phyloP scores from a whole-genome alignment of 1,140 invertebrate species.

The Epicauta chinensis region DNA sequence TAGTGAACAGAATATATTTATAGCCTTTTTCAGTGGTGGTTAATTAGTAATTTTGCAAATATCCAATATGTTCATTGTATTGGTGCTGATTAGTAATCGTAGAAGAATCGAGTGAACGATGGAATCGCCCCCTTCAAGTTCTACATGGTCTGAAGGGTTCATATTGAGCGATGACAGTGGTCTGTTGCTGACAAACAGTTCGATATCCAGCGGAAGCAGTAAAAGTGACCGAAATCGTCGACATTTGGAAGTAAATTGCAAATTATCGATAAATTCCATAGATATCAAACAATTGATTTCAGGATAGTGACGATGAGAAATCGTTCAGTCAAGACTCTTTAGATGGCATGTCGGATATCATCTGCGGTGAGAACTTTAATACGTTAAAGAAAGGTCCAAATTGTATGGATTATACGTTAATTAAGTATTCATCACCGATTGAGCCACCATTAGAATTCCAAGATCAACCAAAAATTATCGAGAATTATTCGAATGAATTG shows the following conservation, averaged over 20 bases:
- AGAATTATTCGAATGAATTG: slow-evolving; percentile 34
- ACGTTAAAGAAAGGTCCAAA: slow-evolving; percentile 71
- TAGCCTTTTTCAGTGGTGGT: no score
- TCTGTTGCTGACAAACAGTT: slow-evolving; percentile 55
- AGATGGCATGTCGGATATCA: slow-evolving; percentile 58
- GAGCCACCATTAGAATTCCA: slow-evolving; percentile 76
- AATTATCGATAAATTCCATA: not conserved
- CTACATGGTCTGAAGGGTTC: slow-evolving; percentile 52
- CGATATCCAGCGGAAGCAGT: slow-evolving; percentile 54
- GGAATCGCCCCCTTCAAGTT: slow-evolving; percentile 55
- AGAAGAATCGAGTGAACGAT: slow-evolving; percentile 34
- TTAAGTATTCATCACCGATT: slow-evolving; percentile 52
- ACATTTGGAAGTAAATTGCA: slow-evolving; percentile 48
- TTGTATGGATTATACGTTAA: slow-evolving; percentile 44
- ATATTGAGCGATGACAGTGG: slow-evolving; percentile 57
- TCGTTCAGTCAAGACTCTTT: slow-evolving; percentile 58
- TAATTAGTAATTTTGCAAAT: no score
- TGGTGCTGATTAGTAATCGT: no score
- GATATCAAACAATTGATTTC: slow-evolving; percentile 35
- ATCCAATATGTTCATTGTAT: no score
- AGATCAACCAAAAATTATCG: slow-evolving; percentile 44
- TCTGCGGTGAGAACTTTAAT: slow-evolving; percentile 73
- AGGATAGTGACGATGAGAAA: slow-evolving; percentile 57
- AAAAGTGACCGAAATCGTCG: slow-evolving; percentile 47
- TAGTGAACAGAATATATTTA: no score